Conservation (phyloP, 2,113 vertebrate genomes). For the Passer montanus region DNA sequence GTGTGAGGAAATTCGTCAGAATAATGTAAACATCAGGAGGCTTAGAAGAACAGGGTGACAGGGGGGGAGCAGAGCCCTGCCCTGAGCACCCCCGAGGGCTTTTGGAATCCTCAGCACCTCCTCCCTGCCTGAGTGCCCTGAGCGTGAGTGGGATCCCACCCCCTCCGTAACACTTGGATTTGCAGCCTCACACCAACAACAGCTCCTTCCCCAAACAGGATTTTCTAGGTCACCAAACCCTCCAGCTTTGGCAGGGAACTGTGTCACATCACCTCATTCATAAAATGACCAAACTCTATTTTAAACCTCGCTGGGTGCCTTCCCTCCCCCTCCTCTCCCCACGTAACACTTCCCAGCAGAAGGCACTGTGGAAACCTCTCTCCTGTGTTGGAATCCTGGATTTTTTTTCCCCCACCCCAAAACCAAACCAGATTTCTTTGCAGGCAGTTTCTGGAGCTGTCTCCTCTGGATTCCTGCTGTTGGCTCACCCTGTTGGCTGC, state of each 20-base stretch:
- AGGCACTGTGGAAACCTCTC: background rate
- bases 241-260: background rate
- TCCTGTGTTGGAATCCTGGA: background rate
- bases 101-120: background rate
- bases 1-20: too few relatives aligned
- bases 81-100: background rate
- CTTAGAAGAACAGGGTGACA: too few relatives aligned
- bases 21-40: too few relatives aligned
- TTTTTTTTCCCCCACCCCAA: background rate
- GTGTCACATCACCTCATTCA: conserved; percentile 35
- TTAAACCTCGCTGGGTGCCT: background rate
- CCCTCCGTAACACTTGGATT: background rate
- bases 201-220: background rate
- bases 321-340: background rate
- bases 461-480: background rate
- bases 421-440: background rate
- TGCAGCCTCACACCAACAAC: background rate
- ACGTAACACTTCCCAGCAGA: background rate
- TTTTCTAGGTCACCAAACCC: background rate
- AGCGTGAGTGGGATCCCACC: background rate
- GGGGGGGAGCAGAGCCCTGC: background rate
- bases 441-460: background rate
- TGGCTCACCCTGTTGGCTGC: background rate
- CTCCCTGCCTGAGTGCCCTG: background rate
- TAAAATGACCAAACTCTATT: conserved; percentile 34